phyloP scores from a whole-genome alignment of 2,113 vertebrate species.

The Stomatorhinus ivindoensis region DNA sequence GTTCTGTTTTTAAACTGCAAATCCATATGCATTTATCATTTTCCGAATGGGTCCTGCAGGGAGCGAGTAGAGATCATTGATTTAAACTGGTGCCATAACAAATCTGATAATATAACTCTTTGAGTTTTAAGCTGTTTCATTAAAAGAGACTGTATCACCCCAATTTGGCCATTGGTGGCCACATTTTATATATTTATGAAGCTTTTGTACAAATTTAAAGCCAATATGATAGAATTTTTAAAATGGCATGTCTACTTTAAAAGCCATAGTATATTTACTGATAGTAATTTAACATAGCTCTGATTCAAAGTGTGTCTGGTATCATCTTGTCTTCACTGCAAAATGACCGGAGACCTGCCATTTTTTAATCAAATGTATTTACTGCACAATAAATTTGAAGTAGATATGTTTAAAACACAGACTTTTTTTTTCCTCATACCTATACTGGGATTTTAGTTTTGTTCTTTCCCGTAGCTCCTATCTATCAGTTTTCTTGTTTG shows the following conservation, averaged over 20 bases:
- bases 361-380: slow-evolving; percentile 49
- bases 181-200: slow-evolving; percentile 61
- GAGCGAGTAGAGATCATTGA: slow-evolving; percentile 58
- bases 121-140: slow-evolving; percentile 64
- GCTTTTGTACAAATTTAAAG: slow-evolving; percentile 53
- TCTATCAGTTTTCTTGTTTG: not conserved
- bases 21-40: slow-evolving; percentile 53
- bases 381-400: slow-evolving; percentile 62
- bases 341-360: slow-evolving; percentile 35
- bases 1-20: slow-evolving; percentile 55
- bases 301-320: slow-evolving; percentile 41
- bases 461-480: not conserved
- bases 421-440: slow-evolving; percentile 30
- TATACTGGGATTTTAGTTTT: slow-evolving; percentile 9
- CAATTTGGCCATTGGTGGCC: slow-evolving; percentile 46
- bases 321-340: slow-evolving; percentile 37
- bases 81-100: slow-evolving; percentile 63
- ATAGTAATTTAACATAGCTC: slow-evolving; percentile 54
- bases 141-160: slow-evolving; percentile 63
- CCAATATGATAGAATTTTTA: slow-evolving; percentile 49
- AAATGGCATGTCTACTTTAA: slow-evolving; percentile 52
- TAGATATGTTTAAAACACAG: slow-evolving; percentile 42
- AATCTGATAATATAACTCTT: slow-evolving; percentile 57
- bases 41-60: slow-evolving; percentile 62
- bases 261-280: slow-evolving; percentile 59